Conservation (phyloP, 1,140 invertebrate species). For the fruit fly (Drosophila melanogaster) region Release_6_plus_ISO1_MT NT_033777.3:31724001-31724500, state of each 20-base stretch:
- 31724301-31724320: too few species aligned
- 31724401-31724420: conserved; percentile 61
- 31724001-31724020: conserved; percentile 66
- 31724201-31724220: conserved; percentile 1
- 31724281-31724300: too few species aligned
- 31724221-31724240: background rate
- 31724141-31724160: conserved; percentile 23
- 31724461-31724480: conserved; percentile 45
- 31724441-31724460: conserved; percentile 63
- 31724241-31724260: background rate
- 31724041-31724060: conserved; percentile 38
- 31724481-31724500: conserved; percentile 65
- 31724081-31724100: conserved; percentile 63
- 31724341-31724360: too few species aligned
- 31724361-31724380: background rate
- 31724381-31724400: conserved; percentile 12
- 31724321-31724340: too few species aligned
- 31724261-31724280: too few species aligned
- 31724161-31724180: conserved; percentile 61
- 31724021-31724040: conserved; percentile 28
- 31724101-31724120: conserved; percentile 70
- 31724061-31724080: conserved; percentile 65
- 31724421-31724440: conserved; percentile 76
- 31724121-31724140: conserved; percentile 78
- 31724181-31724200: conserved; percentile 23